phyloP scores from a whole-genome alignment of 1,140 invertebrate species.

The Drosophila lacertosa region DNA sequence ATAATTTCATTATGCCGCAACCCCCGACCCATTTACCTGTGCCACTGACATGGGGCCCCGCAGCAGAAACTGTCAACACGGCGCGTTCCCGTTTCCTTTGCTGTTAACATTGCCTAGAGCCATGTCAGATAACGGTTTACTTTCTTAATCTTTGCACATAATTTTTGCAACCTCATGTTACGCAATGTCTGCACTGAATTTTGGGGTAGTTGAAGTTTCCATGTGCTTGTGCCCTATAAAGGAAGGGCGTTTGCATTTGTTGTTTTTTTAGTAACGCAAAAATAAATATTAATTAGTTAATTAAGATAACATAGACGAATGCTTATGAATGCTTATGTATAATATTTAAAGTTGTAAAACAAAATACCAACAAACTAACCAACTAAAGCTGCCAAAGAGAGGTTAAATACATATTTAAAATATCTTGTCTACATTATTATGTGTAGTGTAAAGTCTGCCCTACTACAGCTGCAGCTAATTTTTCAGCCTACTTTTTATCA shows the following conservation, averaged over 20 bases:
- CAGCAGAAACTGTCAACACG: constrained; percentile 70
- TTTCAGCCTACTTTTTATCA: constrained; percentile 33
- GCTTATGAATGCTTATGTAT: too few relatives aligned
- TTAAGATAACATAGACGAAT: too few relatives aligned
- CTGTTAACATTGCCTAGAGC: constrained; percentile 43
- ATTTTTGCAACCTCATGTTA: constrained; percentile 70
- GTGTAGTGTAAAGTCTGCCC: background rate
- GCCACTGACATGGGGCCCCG: constrained; percentile 16
- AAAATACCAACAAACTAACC: too few relatives aligned
- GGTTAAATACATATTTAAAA: too few relatives aligned
- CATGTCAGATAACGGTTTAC: constrained; percentile 72
- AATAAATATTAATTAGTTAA: too few relatives aligned
- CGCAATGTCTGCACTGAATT: constrained; percentile 36
- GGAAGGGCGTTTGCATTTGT: background rate
- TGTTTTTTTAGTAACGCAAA: background rate
- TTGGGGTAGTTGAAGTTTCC: constrained; percentile 10
- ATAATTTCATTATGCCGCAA: constrained; percentile 67
- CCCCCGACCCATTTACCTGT: background rate
- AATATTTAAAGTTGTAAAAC: too few relatives aligned
- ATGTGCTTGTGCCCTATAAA: constrained; percentile 5
- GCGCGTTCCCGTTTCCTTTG: constrained; percentile 15
- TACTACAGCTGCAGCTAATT: background rate
- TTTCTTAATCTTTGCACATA: constrained; percentile 80
- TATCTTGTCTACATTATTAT: background rate
- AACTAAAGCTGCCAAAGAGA: too few relatives aligned